These are phyloP conservation scores for Pterobdella sp. DNA, from an alignment of 2,888 invertebrate genomes.

Conservation along the genomic window DNA sequence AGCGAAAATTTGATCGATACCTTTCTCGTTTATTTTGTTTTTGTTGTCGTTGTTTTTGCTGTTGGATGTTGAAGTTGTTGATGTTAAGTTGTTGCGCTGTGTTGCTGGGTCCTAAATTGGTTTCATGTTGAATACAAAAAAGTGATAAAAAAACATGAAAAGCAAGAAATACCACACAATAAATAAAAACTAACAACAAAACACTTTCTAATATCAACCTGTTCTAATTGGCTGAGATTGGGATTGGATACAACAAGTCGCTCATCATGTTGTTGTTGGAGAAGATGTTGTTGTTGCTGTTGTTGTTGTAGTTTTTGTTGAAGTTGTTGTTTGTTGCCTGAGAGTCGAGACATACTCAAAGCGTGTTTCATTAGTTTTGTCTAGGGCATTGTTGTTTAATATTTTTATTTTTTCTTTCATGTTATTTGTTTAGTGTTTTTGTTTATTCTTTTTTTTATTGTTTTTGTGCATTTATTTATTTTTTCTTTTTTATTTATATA, in stretches of 20 bases:
- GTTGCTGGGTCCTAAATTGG: not conserved
- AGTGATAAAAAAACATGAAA: not conserved
- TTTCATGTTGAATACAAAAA: not conserved
- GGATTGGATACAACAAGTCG: constrained; percentile 20
- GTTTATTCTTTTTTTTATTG: too few relatives aligned
- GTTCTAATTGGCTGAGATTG: constrained; percentile 7
- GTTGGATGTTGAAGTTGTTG: not conserved
- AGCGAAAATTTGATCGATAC: not conserved
- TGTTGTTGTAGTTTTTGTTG: constrained; percentile 10
- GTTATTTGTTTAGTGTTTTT: too few relatives aligned
- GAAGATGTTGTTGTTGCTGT: not conserved
- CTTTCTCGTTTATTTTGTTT: not conserved
- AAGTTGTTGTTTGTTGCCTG: constrained; percentile 4
- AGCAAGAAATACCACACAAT: not conserved
- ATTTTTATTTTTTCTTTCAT: too few relatives aligned
- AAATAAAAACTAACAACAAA: not conserved
- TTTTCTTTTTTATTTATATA: too few relatives aligned
- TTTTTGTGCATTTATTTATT: too few relatives aligned
- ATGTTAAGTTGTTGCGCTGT: not conserved
- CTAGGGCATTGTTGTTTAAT: too few relatives aligned
- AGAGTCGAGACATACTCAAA: constrained; percentile 20
- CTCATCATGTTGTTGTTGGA: not conserved
- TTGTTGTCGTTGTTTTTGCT: constrained; percentile 6
- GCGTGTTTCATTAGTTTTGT: constrained; percentile 22
- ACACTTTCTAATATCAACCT: not conserved